Base-by-base conservation (phyloP, 2,113 vertebrate species). In the Mohoua ochrocephala region DNA sequence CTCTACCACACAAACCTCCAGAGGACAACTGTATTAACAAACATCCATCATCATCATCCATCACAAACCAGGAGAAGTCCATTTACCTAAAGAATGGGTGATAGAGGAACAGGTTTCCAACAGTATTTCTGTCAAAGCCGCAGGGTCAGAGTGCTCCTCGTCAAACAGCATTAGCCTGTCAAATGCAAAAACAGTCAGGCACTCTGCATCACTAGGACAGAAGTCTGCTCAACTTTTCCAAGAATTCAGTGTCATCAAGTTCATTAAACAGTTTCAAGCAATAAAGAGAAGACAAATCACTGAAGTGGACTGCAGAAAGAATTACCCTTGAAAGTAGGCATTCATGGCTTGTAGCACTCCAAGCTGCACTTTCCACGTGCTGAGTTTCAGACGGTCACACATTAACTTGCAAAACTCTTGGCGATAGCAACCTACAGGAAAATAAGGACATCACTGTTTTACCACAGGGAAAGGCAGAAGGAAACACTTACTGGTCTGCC, bases 311-410 rank as follows among this genome's bases (percentile, higher is more conserved):
- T 13, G 54, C 31, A 91, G 11, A 33, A 60, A 67, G 52, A 94
- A 96, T 98, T 98, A 99, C 99, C 98, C 98, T 96, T 99, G 97
- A 96, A 99, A 99, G 97, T 98, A 99, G 22, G 98, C 97, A 88
- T 99, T 99, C 99, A 99, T 99, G 63, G 98, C 98, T 89, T 99
- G 99, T 3, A 99, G 97, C 35, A 99, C 99, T 45, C 97, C 98
- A 2, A 99, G 98, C 96, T 99, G 99, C 26, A 99, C 99, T 71
- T 98, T 99, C 99, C 99, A 99, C 0, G 99, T 99, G 97, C 99
- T 99, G 69, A 99, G 98, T 85, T 99, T 99, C 82, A 99, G 97
- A 67, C 98, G 98, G 26, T 99, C 98, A 88, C 99, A 99, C 99
- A 99, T 99, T 61, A 99, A 74, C 73, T 97, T 98, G 95, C 99